These are phyloP conservation scores for Ctena decussata DNA, from an alignment of 2,888 invertebrate genomes.

Conservation along the genomic window DNA sequence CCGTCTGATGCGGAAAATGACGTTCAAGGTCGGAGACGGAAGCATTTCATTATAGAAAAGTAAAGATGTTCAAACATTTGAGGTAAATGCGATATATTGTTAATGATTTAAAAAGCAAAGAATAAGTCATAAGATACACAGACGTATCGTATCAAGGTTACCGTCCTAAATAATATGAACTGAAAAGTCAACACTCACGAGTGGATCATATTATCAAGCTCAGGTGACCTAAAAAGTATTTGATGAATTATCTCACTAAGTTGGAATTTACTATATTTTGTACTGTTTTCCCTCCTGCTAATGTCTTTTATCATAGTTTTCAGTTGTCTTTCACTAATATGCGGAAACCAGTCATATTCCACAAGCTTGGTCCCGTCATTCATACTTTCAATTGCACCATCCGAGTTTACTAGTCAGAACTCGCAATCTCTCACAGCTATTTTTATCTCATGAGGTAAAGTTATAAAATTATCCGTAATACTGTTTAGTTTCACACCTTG, in stretches of 20 bases:
- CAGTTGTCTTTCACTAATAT: too few species aligned
- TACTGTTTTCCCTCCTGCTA: background rate
- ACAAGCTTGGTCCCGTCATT: background rate
- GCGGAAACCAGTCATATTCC: background rate
- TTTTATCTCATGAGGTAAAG: slow-evolving; percentile 1
- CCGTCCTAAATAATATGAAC: background rate
- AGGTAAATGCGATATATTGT: too few species aligned
- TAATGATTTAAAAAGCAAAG: too few species aligned
- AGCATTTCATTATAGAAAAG: too few species aligned
- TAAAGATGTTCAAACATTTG: too few species aligned
- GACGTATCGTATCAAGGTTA: background rate
- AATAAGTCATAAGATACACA: background rate
- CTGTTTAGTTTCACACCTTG: background rate
- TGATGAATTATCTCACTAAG: background rate
- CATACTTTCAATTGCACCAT: background rate
- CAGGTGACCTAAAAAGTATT: background rate
- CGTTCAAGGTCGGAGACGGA: too few species aligned
- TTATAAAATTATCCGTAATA: slow-evolving; percentile 4
- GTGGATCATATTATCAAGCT: background rate
- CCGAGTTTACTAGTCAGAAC: slow-evolving; percentile 2
- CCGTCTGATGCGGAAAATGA: too few species aligned
- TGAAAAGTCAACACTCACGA: background rate
- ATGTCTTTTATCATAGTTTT: too few species aligned
- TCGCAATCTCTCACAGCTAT: background rate
- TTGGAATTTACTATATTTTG: background rate